A percentile compares a stretch with the other conserved stretches of the same genome.
These are phyloP conservation scores for Amphiprion ocellaris DNA, from an alignment of 2,113 vertebrate species.

Conservation along the genomic window DNA sequence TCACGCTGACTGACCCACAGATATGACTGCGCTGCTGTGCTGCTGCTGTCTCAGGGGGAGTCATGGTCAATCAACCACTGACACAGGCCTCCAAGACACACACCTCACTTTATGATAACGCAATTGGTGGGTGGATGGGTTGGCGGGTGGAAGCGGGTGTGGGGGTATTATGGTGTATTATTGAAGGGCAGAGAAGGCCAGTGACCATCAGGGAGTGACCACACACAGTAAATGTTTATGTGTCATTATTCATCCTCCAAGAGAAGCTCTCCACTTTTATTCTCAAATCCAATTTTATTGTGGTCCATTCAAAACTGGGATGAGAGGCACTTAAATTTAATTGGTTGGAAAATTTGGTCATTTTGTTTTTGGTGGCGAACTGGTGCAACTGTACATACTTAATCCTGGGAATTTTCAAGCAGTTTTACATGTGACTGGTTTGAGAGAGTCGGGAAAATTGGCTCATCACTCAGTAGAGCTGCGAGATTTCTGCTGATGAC, in stretches of 20 bases:
- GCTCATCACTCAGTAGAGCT: constrained; percentile 71
- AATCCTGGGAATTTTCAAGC: constrained; percentile 68
- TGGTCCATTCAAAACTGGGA: constrained; percentile 58
- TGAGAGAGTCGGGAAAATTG: constrained; percentile 62
- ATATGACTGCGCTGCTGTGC: constrained; percentile 24
- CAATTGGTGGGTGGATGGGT: constrained; percentile 32
- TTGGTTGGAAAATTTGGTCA: constrained; percentile 83
- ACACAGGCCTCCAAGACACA: constrained; percentile 49
- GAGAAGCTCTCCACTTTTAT: constrained; percentile 58
- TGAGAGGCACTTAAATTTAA: constrained; percentile 84
- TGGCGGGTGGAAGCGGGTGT: not conserved
- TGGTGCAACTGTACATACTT: constrained; percentile 68
- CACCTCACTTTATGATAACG: constrained; percentile 66
- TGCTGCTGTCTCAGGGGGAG: constrained; percentile 41
- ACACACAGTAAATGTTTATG: constrained; percentile 83
- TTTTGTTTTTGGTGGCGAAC: constrained; percentile 72
- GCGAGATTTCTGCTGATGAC: constrained; percentile 75
- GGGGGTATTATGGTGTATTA: constrained; percentile 53
- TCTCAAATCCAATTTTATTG: constrained; percentile 64
- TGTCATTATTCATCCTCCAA: constrained; percentile 68
- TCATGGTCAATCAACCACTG: constrained; percentile 69
- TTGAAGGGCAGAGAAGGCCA: constrained; percentile 54
- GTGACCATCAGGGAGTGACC: constrained; percentile 67
- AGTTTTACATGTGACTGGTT: constrained; percentile 82
- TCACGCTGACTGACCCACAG: constrained; percentile 41